Conservation (phyloP, 2,113 vertebrate species). For the Rhabdomys dilectus region DNA sequence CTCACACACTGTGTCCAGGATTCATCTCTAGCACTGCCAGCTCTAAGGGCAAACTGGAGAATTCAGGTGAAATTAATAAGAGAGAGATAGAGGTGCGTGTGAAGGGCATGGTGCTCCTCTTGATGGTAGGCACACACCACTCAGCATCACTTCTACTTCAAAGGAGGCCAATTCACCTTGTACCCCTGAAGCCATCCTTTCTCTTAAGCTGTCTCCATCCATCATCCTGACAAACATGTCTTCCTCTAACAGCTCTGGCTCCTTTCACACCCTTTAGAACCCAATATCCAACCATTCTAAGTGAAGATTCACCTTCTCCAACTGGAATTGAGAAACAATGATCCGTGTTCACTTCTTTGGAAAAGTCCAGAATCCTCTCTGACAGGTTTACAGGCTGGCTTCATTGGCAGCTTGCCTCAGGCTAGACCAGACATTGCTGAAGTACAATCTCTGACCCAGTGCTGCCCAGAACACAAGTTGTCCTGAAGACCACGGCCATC, state of each 20-base stretch:
- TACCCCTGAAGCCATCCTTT: not conserved
- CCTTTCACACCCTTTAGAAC: not conserved
- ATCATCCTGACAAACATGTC: not conserved
- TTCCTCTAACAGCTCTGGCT: too few species aligned
- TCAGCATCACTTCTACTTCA: not conserved
- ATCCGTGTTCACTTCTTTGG: not conserved
- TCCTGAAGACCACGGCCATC: not conserved
- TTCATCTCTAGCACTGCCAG: not conserved
- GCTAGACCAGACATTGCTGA: not conserved
- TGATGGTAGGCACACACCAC: not conserved
- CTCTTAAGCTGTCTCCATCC: not conserved
- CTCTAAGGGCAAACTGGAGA: not conserved
- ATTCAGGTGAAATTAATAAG: not conserved
- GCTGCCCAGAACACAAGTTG: not conserved
- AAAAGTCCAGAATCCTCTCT: not conserved
- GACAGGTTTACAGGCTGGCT: too few species aligned
- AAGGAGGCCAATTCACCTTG: not conserved
- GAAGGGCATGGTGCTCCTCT: not conserved
- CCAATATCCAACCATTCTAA: not conserved
- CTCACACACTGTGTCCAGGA: too few species aligned
- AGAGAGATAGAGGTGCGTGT: not conserved
- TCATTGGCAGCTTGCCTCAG: not conserved
- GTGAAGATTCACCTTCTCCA: not conserved
- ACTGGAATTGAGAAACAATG: not conserved
- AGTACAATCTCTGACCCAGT: rapidly evolving